Percentiles rank a stretch among this genome's conserved stretches.
Evolutionary conservation across 2,888 invertebrate species (phyloP).

Genomic region (Aphelenchoides bicaudatus): DNA sequence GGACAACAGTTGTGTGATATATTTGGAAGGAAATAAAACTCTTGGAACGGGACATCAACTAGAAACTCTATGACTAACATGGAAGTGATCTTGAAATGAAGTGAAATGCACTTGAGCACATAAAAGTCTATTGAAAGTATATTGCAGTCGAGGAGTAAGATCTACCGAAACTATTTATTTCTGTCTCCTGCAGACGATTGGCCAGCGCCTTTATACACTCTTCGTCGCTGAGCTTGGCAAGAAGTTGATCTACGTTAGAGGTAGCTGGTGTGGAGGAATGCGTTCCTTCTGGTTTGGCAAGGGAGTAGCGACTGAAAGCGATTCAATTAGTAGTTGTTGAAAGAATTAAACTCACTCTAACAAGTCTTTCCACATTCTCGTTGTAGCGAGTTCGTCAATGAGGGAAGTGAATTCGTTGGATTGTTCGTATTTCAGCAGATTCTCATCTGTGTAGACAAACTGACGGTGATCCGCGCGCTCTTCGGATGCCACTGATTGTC

Average conservation of each 20-base stretch:
- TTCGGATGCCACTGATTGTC: neutral
- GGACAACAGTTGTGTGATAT: too few relatives aligned
- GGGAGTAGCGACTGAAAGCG: neutral
- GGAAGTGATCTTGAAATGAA: too few relatives aligned
- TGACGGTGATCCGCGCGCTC: constrained; percentile 16
- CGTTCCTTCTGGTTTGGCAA: neutral
- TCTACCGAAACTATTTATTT: too few relatives aligned
- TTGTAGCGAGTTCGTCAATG: neutral
- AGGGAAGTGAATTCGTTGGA: constrained; percentile 13
- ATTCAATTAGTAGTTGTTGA: neutral
- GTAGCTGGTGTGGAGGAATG: neutral
- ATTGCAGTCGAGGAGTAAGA: too few relatives aligned
- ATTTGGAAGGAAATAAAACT: too few relatives aligned
- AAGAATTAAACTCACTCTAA: constrained; percentile 9
- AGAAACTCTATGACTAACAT: too few relatives aligned
- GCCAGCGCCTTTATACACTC: neutral
- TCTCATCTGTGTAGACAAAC: constrained; percentile 24
- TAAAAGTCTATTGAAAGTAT: too few relatives aligned
- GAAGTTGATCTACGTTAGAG: neutral
- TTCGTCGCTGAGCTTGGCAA: constrained; percentile 1
- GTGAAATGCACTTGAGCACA: too few relatives aligned
- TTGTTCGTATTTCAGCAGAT: constrained; percentile 27
- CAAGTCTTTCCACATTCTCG: constrained; percentile 7
- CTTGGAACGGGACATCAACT: too few relatives aligned
- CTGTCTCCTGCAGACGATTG: constrained; percentile 10